Evolutionary conservation across 1,140 invertebrate species (phyloP), one percentile per base, ranked within the genome.

Genomic region (Drosophila ananassae): DNA sequence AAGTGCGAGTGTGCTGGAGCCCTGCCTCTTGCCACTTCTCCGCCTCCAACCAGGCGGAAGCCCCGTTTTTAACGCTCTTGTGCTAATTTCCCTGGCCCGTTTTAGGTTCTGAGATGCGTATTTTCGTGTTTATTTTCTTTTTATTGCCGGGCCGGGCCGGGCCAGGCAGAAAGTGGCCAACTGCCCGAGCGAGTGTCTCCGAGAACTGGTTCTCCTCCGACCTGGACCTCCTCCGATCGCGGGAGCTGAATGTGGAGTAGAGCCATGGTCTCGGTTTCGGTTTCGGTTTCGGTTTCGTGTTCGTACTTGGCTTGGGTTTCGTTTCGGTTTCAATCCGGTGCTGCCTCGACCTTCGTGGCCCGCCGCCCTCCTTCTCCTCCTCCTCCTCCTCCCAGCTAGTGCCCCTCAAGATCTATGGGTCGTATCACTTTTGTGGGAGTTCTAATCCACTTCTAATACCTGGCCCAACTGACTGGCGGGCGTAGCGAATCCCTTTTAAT

Each of bases 81-180:
- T 85, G 69, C 59, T 58, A 64, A 62, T 73, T 73, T 78, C 55
- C 69, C 66, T 48, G 66, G 48, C 66, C 46, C 24, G 44, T 60
- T 60, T 51, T 60, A 50, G 68, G 41, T 59, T 46, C n/a, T 41
- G 53, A 47, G 55, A 60, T 72, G 67, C 68, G 55, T 74, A 63
- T 73, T 61, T 47, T 73, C 46, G 60, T 63, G 72, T 74, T 73
- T 73, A 73, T 73, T 62, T 73, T 73, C 58, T 55, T 73, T 73
- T 73, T 73, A 73, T 55, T 59, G 54, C 55, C 55, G 53, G 56
- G 25, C 47, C 25, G 25, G 25, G 7, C 25, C 6, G 25, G 25
- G 25, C 25, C 25, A 60, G 56, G 25, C 47, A 72, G 67, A 72
- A 72, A 72, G 63, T 71, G 67, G 67, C 30, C 61, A 39, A 58